These are phyloP conservation scores for Hirundo rustica DNA, from an alignment of 2,797 vertebrate genomes.

Conservation along the genomic window DNA sequence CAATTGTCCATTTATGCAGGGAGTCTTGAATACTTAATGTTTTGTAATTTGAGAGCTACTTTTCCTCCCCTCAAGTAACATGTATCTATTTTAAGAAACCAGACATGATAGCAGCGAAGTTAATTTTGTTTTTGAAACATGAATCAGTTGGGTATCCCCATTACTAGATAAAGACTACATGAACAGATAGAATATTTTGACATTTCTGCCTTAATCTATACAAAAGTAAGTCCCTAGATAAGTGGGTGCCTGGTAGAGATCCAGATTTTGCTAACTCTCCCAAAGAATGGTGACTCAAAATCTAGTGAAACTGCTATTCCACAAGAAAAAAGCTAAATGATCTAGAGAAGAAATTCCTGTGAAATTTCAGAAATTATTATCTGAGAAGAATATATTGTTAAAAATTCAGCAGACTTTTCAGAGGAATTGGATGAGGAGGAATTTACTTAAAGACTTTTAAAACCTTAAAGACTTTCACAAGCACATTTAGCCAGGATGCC, in stretches of 20 bases:
- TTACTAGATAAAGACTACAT: neutral
- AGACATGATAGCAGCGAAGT: neutral
- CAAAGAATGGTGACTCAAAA: neutral
- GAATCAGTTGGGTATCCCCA: neutral
- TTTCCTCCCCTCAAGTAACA: neutral
- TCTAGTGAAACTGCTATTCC: neutral
- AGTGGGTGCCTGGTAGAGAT: neutral
- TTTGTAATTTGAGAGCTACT: neutral
- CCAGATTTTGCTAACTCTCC: neutral
- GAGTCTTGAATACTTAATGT: neutral
- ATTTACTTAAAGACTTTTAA: neutral
- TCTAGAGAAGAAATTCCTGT: neutral
- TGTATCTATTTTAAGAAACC: neutral
- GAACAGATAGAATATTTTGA: neutral
- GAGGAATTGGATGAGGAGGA: neutral
- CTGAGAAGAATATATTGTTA: neutral
- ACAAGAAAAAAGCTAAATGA: neutral
- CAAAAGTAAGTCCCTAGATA: neutral
- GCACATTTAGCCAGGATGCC: neutral
- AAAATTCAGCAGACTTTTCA: neutral
- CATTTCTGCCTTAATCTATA: neutral
- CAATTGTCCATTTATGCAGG: neutral
- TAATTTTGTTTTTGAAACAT: neutral
- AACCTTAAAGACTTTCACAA: neutral
- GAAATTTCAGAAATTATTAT: neutral